phyloP scores from a whole-genome alignment of 2,888 invertebrate species.

The Drosophila rellima region DNA sequence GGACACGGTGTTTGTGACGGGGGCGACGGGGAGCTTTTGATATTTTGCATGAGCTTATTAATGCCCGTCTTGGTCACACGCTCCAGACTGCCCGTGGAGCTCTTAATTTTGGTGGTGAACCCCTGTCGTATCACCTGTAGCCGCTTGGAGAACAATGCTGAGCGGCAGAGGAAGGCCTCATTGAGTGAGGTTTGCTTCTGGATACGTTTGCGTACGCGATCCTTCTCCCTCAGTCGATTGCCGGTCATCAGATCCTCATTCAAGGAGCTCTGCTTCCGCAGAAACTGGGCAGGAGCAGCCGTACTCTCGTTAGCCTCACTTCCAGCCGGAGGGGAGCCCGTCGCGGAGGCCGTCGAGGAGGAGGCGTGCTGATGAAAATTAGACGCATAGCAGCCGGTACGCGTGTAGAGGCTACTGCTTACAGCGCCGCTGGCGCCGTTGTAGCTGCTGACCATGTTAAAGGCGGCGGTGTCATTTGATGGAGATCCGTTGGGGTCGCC shows the following conservation, averaged over 20 bases:
- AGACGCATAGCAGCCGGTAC: conserved; percentile 58
- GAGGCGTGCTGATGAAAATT: conserved; percentile 42
- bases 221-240: conserved; percentile 93
- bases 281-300: conserved; percentile 71
- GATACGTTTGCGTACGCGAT: conserved; percentile 92
- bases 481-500: conserved; percentile 31
- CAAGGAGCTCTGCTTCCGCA: conserved; percentile 92
- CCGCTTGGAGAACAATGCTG: conserved; percentile 84
- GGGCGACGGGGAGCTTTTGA: conserved; percentile 87
- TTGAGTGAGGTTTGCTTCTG: conserved; percentile 96
- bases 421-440: conserved; percentile 77
- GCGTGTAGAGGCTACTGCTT: conserved; percentile 72
- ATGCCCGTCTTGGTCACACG: conserved; percentile 93
- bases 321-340: conserved; percentile 7
- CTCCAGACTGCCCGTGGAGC: conserved; percentile 93
- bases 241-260: conserved; percentile 96
- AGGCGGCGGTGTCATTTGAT: conserved; percentile 39
- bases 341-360: conserved; percentile 21
- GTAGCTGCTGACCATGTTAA: conserved; percentile 81
- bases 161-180: conserved; percentile 91
- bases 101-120: conserved; percentile 93
- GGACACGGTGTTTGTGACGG: conserved; percentile 1
- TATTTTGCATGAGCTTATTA: conserved; percentile 93
- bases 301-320: not conserved
- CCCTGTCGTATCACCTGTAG: conserved; percentile 87